phyloP scores from a whole-genome alignment of 2,888 invertebrate species.

The Melanotus villosus region DNA sequence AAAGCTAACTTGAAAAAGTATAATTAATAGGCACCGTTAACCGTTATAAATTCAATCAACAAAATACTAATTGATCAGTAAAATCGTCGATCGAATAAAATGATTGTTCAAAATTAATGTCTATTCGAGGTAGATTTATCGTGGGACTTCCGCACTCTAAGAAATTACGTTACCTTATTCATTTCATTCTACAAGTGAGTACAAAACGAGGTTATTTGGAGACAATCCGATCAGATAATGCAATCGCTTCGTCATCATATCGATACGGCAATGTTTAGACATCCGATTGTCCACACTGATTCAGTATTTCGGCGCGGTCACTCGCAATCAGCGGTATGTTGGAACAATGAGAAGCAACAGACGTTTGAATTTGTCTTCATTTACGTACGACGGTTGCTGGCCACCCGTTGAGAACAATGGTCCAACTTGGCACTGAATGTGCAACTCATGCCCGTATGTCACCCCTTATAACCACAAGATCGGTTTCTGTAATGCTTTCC shows the following conservation, averaged over 20 bases:
- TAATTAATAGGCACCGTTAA: no score
- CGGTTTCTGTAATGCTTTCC: not conserved
- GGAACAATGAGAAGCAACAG: slow-evolving; percentile 58
- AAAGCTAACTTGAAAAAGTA: no score
- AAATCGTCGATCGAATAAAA: not conserved
- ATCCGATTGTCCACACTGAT: slow-evolving; percentile 54
- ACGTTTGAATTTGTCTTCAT: slow-evolving; percentile 68
- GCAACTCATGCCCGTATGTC: slow-evolving; percentile 39
- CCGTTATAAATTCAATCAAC: not conserved
- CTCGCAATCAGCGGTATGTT: slow-evolving; percentile 62
- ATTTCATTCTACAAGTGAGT: slow-evolving; percentile 6
- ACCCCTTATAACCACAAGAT: slow-evolving; percentile 29
- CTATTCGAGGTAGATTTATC: not conserved
- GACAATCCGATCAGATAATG: slow-evolving; percentile 43
- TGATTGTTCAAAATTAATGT: not conserved
- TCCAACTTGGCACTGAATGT: slow-evolving; percentile 60
- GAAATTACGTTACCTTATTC: not conserved
- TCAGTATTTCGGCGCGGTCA: slow-evolving; percentile 58
- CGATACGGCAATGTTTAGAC: slow-evolving; percentile 52
- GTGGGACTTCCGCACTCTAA: slow-evolving; percentile 1
- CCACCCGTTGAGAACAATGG: slow-evolving; percentile 67
- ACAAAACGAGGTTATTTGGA: slow-evolving; percentile 27
- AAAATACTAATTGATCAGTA: not conserved
- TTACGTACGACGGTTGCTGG: slow-evolving; percentile 65
- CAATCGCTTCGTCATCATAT: slow-evolving; percentile 52